Conservation (phyloP, 2,888 invertebrate genomes). For the Heliconius charithonia region DNA sequence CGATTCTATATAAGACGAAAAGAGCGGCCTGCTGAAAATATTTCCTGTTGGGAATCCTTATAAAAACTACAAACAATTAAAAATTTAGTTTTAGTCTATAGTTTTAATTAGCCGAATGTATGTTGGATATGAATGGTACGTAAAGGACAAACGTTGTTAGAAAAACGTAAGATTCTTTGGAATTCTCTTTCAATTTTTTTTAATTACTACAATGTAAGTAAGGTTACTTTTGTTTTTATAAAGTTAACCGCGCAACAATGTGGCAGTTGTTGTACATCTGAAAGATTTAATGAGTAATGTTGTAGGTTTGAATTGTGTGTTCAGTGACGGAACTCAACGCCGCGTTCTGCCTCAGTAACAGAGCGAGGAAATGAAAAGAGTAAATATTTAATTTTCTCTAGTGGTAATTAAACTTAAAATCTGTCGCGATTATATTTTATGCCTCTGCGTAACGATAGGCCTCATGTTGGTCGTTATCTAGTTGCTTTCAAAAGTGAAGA, state of each 20-base stretch:
- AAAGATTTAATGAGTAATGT: background rate
- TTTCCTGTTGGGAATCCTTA: slow-evolving; percentile 43
- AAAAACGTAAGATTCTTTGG: slow-evolving; percentile 6
- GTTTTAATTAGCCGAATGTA: slow-evolving; percentile 22
- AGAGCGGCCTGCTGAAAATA: slow-evolving; percentile 43
- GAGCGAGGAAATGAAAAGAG: too few species aligned
- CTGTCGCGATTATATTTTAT: too few species aligned
- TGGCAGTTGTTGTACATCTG: background rate
- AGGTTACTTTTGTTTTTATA: background rate
- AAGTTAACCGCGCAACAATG: background rate
- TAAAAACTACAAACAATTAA: slow-evolving; percentile 29
- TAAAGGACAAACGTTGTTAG: background rate
- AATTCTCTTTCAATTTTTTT: background rate
- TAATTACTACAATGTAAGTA: background rate
- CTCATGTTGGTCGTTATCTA: too few species aligned
- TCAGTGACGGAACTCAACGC: too few species aligned
- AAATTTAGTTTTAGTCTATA: slow-evolving; percentile 18
- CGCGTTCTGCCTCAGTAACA: too few species aligned
- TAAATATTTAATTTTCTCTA: too few species aligned
- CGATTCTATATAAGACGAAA: slow-evolving; percentile 37
- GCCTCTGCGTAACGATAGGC: too few species aligned
- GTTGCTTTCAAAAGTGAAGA: too few species aligned
- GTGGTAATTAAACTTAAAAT: too few species aligned
- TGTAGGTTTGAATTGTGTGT: slow-evolving; percentile 62
- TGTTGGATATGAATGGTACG: slow-evolving; percentile 14